Evolutionary conservation across 2,888 invertebrate species (phyloP).

Genomic region (Drepana falcataria): DNA sequence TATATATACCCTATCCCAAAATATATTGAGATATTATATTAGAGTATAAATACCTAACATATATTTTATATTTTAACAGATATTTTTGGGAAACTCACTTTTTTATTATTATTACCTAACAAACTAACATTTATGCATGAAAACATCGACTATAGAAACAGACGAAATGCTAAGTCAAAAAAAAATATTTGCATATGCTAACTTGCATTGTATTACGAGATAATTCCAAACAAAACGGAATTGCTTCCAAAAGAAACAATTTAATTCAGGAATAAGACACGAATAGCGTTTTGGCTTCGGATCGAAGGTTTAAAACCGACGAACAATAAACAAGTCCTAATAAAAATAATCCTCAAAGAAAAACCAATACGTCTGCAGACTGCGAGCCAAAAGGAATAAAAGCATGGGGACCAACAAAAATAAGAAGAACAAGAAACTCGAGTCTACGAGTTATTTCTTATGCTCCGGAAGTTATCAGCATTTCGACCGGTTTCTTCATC

Average conservation of each 20-base stretch:
- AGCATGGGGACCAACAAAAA: slow-evolving; percentile 55
- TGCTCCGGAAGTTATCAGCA: slow-evolving; percentile 64
- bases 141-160: too few relatives aligned
- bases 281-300: slow-evolving; percentile 7
- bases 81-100: too few relatives aligned
- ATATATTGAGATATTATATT: too few relatives aligned
- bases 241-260: background rate
- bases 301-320: slow-evolving; percentile 13
- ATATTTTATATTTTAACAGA: too few relatives aligned
- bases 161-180: background rate
- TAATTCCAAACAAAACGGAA: background rate
- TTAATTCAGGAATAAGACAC: slow-evolving; percentile 1
- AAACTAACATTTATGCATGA: too few relatives aligned
- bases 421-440: slow-evolving; percentile 49
- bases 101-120: too few relatives aligned
- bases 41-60: too few relatives aligned
- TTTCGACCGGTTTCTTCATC: slow-evolving; percentile 56
- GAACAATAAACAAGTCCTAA: slow-evolving; percentile 36
- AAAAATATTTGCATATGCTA: background rate
- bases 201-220: background rate
- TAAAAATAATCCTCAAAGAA: slow-evolving; percentile 48
- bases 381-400: slow-evolving; percentile 48
- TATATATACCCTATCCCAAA: too few relatives aligned
- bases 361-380: slow-evolving; percentile 46
- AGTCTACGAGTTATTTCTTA: slow-evolving; percentile 57